Conservation (phyloP, 2,113 vertebrate species). For the Odobenus rosmarus region DNA sequence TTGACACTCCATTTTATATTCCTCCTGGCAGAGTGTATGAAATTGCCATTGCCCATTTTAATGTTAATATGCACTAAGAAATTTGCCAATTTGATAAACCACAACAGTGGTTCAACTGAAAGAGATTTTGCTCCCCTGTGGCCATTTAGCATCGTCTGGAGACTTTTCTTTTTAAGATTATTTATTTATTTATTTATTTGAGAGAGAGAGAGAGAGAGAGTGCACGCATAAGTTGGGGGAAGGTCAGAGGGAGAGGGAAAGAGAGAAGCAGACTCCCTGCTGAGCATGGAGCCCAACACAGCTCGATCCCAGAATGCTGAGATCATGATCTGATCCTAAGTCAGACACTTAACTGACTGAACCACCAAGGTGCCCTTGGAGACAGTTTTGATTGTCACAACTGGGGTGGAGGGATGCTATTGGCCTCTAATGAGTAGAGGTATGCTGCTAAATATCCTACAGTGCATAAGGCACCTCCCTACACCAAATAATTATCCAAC, state of each 20-base stretch:
- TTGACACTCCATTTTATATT: background rate
- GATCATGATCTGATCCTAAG: background rate
- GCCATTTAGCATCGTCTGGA: background rate
- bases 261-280: background rate
- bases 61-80: background rate
- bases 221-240: background rate
- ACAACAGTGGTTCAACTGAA: background rate
- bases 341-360: background rate
- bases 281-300: background rate
- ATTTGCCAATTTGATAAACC: background rate
- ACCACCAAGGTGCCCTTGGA: background rate
- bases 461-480: background rate
- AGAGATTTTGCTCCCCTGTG: background rate
- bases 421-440: background rate
- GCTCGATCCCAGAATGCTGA: background rate
- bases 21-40: background rate
- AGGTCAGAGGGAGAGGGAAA: background rate
- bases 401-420: background rate
- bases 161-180: background rate
- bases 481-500: background rate
- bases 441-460: background rate
- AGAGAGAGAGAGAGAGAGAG: background rate
- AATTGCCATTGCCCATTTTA: background rate
- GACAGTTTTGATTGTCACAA: background rate
- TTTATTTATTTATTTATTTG: background rate